Evolutionary conservation across 2,113 vertebrate genomes (phyloP).

Genomic region (Hemiprocne comata): DNA sequence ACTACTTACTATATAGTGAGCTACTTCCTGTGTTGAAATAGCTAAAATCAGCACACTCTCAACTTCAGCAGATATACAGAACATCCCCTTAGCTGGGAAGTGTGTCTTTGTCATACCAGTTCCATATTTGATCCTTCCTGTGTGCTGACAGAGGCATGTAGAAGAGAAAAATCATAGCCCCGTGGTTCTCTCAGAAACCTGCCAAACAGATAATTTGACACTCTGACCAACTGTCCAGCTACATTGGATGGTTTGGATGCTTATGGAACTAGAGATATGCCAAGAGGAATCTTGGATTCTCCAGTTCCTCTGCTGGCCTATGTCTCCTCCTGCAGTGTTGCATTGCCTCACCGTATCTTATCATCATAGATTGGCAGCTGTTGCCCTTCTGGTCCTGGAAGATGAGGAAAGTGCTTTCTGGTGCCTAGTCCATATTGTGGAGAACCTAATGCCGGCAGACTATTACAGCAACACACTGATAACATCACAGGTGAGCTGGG

Average conservation of each 20-base stretch:
- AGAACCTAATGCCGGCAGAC: constrained; percentile 89
- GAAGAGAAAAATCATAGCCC: not conserved
- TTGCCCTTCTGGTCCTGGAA: constrained; percentile 88
- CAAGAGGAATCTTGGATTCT: not conserved
- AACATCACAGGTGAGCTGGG: constrained; percentile 86
- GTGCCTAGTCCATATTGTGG: constrained; percentile 91
- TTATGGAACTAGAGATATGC: not conserved
- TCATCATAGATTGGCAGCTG: constrained; percentile 85
- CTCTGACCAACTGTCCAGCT: not conserved
- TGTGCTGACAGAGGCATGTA: not conserved
- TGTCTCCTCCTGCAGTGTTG: not conserved
- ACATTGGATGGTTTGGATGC: not conserved
- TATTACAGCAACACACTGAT: constrained; percentile 91
- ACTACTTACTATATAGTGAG: not conserved
- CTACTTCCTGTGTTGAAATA: not conserved
- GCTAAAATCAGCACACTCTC: not conserved
- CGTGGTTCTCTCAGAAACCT: not conserved
- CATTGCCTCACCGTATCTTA: not conserved
- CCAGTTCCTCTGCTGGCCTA: not conserved
- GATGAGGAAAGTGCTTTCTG: constrained; percentile 93
- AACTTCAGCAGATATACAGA: not conserved
- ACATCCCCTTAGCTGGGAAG: not conserved
- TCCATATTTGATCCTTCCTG: not conserved
- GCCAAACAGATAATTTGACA: not conserved
- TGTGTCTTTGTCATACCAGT: not conserved